These are phyloP conservation scores for Microctenopoma stevenorrisi DNA, from an alignment of 2,797 vertebrate species.

Conservation along the genomic window DNA sequence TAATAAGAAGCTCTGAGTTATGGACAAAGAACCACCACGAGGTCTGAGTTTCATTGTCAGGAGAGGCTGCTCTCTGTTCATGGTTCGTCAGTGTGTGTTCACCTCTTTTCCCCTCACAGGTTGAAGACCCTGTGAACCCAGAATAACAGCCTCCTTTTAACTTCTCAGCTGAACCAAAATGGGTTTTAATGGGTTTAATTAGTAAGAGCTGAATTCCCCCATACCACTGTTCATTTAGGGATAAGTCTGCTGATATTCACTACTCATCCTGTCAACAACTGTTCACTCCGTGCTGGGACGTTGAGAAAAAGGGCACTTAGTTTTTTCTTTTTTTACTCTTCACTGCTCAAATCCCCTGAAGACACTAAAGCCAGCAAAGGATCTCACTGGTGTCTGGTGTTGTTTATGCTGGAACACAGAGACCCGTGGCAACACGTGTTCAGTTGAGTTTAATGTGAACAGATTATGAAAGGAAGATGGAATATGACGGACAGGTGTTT, in stretches of 20 bases:
- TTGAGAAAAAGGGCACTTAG: not conserved
- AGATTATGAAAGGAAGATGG: too few species aligned
- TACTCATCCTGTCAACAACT: not conserved
- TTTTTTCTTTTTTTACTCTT: not conserved
- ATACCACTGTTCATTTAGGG: not conserved
- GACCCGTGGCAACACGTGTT: too few species aligned
- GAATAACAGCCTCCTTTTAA: not conserved
- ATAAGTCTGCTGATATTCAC: not conserved
- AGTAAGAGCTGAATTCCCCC: not conserved
- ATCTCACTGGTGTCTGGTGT: not conserved
- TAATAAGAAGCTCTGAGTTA: slow-evolving; percentile 45
- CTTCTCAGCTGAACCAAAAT: not conserved
- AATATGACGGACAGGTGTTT: too few species aligned
- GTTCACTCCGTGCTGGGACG: not conserved
- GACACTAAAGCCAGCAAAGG: too few species aligned
- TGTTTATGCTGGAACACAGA: not conserved
- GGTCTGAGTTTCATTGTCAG: slow-evolving; percentile 23
- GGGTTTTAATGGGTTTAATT: not conserved
- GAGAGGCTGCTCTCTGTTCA: slow-evolving; percentile 26
- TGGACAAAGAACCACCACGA: slow-evolving; percentile 30
- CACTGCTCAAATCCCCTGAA: not conserved
- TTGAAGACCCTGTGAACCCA: not conserved
- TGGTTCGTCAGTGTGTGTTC: slow-evolving; percentile 3
- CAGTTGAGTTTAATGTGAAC: too few species aligned
- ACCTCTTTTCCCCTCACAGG: not conserved